phyloP scores from a whole-genome alignment of 2,888 invertebrate species.

The Tetanocera ferruginea region DNA sequence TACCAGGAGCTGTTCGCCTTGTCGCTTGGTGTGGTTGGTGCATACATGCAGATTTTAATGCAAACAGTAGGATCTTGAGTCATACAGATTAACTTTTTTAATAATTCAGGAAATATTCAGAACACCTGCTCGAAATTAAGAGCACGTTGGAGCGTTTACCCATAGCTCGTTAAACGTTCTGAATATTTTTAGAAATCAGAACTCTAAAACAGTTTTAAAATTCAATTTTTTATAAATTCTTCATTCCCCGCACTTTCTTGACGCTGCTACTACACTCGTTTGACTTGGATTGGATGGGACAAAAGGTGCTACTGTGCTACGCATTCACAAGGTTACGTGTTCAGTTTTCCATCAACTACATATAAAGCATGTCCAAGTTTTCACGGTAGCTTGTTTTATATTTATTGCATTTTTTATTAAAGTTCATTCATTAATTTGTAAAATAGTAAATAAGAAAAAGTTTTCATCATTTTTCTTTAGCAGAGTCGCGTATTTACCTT shows the following conservation, averaged over 20 bases:
- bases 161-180: too few species aligned
- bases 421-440: not conserved
- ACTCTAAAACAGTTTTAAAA: too few species aligned
- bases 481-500: conserved; percentile 61
- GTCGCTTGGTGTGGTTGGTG: not conserved
- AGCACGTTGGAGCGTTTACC: too few species aligned
- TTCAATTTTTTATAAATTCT: too few species aligned
- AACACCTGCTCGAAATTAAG: too few species aligned
- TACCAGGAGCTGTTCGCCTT: conserved; percentile 47
- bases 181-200: too few species aligned
- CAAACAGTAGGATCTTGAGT: not conserved
- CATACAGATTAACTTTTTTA: too few species aligned
- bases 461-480: conserved; percentile 23
- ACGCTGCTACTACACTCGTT: not conserved
- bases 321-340: conserved; percentile 69
- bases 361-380: not conserved
- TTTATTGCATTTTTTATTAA: conserved; percentile 1
- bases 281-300: conserved; percentile 47
- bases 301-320: conserved; percentile 67
- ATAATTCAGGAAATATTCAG: too few species aligned
- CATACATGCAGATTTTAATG: not conserved
- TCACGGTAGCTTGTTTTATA: not conserved
- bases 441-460: not conserved
- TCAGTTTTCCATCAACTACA: conserved; percentile 42
- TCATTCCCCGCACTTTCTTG: not conserved